phyloP scores from a whole-genome alignment of 2,888 invertebrate genomes.

The Macrostomum cliftonense region DNA sequence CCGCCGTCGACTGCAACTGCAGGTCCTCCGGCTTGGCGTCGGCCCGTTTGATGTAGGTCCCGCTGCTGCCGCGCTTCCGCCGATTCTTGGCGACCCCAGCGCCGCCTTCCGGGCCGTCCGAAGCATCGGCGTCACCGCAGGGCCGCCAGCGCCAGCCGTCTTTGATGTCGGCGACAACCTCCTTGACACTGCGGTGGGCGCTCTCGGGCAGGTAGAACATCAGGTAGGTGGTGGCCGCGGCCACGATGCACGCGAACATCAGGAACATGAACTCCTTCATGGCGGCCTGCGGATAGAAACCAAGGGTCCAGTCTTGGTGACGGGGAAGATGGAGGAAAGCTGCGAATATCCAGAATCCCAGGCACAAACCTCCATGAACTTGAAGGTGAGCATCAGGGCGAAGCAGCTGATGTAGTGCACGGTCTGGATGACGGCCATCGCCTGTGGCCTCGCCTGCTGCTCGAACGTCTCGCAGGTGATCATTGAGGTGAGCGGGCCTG shows the following conservation, averaged over 20 bases:
- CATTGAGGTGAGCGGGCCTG: slow-evolving; percentile 67
- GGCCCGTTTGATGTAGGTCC: too few relatives aligned
- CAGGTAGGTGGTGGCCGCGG: slow-evolving; percentile 22
- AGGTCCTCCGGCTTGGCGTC: too few relatives aligned
- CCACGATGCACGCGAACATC: slow-evolving; percentile 25
- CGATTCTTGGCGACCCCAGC: too few relatives aligned
- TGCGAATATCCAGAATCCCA: neutral
- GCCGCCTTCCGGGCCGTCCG: too few relatives aligned
- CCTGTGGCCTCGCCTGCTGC: slow-evolving; percentile 61
- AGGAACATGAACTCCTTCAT: slow-evolving; percentile 26
- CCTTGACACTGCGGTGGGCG: slow-evolving; percentile 31
- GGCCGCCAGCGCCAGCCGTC: slow-evolving; percentile 1
- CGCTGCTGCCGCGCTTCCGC: too few relatives aligned
- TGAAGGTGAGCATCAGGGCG: slow-evolving; percentile 79
- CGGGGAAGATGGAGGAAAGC: neutral
- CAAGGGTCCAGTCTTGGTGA: neutral
- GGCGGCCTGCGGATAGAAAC: slow-evolving; percentile 17
- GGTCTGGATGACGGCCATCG: slow-evolving; percentile 63
- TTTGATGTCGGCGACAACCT: slow-evolving; percentile 23
- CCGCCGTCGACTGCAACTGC: too few relatives aligned
- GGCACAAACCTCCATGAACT: slow-evolving; percentile 3
- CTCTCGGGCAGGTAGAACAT: slow-evolving; percentile 34
- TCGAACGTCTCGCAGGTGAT: slow-evolving; percentile 79
- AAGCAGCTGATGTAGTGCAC: slow-evolving; percentile 97
- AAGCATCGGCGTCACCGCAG: too few relatives aligned